Conservation (phyloP, 2,888 invertebrate species). For the Miltochrista miniata region DNA sequence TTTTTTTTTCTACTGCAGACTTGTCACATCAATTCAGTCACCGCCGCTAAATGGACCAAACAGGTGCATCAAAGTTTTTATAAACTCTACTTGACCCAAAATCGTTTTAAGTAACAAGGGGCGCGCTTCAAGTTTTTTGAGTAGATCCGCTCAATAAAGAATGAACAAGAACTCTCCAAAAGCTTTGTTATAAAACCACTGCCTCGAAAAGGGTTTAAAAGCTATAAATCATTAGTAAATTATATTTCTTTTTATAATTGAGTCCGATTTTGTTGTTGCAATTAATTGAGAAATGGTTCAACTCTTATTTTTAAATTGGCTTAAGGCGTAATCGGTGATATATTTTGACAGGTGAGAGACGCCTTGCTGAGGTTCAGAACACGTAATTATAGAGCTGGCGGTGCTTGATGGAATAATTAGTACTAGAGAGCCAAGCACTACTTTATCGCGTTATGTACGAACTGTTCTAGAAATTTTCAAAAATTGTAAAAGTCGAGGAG, state of each 20-base stretch:
- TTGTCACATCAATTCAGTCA: slow-evolving; percentile 45
- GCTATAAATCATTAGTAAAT: slow-evolving; percentile 46
- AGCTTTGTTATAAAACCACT: slow-evolving; percentile 42
- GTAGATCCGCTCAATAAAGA: slow-evolving; percentile 59
- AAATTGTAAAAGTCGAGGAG: no score
- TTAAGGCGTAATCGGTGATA: slow-evolving; percentile 16
- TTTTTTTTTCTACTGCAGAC: slow-evolving; percentile 26
- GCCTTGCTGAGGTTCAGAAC: slow-evolving; percentile 1
- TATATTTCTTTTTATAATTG: slow-evolving; percentile 38
- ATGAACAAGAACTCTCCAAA: slow-evolving; percentile 42
- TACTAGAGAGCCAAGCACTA: background rate
- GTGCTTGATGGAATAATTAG: slow-evolving; percentile 6
- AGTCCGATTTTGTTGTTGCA: slow-evolving; percentile 36
- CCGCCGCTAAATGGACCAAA: slow-evolving; percentile 67
- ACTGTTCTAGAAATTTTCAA: no score
- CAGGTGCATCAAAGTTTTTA: slow-evolving; percentile 75
- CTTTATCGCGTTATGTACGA: no score
- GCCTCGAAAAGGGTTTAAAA: slow-evolving; percentile 39
- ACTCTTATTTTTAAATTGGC: slow-evolving; percentile 31
- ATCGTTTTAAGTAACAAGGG: slow-evolving; percentile 73
- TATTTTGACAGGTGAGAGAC: slow-evolving; percentile 26
- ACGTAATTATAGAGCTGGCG: slow-evolving; percentile 1
- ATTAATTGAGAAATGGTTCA: slow-evolving; percentile 35
- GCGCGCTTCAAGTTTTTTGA: slow-evolving; percentile 67
- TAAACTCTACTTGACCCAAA: slow-evolving; percentile 64